Percentiles rank a stretch among this genome's conserved stretches.
phyloP scores from a whole-genome alignment of 2,888 invertebrate genomes.

The Lepidocyrtoides sp. region DNA sequence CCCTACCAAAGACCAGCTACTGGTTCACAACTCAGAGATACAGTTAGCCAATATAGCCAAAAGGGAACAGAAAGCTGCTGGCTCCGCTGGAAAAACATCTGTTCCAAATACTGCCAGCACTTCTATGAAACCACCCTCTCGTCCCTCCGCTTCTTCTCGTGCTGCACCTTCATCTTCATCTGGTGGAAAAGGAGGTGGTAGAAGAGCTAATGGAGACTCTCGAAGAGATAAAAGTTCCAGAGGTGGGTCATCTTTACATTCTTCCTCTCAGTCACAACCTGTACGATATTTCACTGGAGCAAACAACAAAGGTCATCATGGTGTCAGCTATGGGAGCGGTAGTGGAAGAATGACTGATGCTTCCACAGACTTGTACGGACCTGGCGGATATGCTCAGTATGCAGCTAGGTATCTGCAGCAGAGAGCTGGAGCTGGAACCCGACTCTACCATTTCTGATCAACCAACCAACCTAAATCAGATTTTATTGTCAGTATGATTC shows the following conservation, averaged over 20 bases:
- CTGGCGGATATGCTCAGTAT: slow-evolving; percentile 69
- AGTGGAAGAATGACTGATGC: neutral
- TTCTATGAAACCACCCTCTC: neutral
- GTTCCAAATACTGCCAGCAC: neutral
- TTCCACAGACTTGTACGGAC: slow-evolving; percentile 54
- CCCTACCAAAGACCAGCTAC: slow-evolving; percentile 58
- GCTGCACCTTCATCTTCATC: neutral
- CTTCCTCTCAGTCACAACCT: neutral
- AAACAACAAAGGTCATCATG: too few relatives aligned
- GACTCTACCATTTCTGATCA: too few relatives aligned
- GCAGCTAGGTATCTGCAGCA: slow-evolving; percentile 58
- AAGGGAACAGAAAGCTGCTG: neutral
- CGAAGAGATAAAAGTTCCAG: slow-evolving; percentile 28
- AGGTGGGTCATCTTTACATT: neutral
- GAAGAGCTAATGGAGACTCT: neutral
- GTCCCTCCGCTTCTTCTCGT: neutral
- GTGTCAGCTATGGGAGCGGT: neutral
- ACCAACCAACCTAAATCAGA: too few relatives aligned
- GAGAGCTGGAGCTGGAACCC: neutral
- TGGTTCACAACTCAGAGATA: slow-evolving; percentile 27
- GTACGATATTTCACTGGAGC: slow-evolving; percentile 22
- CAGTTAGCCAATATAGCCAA: neutral
- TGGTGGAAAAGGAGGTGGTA: neutral
- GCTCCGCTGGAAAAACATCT: neutral
- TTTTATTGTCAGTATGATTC: too few relatives aligned